Evolutionary conservation across 2,888 invertebrate genomes (phyloP).

Genomic region (Luffia ferchaultella): DNA sequence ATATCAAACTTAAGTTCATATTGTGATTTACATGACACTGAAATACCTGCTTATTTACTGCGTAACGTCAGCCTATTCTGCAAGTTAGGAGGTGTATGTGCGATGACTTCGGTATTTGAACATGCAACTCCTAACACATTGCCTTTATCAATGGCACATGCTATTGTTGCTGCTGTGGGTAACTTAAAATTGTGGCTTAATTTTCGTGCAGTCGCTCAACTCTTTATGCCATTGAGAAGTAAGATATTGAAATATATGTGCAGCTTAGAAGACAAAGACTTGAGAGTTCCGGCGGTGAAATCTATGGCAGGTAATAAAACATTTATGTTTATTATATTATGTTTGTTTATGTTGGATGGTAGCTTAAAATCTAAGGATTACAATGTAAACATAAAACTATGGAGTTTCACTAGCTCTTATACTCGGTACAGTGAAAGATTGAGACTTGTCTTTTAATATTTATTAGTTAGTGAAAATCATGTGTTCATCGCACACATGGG

Average conservation of each 20-base stretch:
- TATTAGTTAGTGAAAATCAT: too few relatives aligned
- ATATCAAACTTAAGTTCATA: slow-evolving; percentile 79
- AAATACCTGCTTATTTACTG: slow-evolving; percentile 88
- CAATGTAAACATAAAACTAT: too few relatives aligned
- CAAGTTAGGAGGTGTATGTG: slow-evolving; percentile 87
- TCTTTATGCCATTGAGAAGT: slow-evolving; percentile 87
- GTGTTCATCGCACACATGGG: too few relatives aligned
- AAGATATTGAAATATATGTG: slow-evolving; percentile 94
- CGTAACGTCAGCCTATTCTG: slow-evolving; percentile 95
- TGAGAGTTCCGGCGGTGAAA: slow-evolving; percentile 86
- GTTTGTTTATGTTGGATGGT: too few relatives aligned
- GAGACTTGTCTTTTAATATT: too few relatives aligned
- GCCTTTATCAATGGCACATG: slow-evolving; percentile 89
- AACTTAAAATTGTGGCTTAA: slow-evolving; percentile 69
- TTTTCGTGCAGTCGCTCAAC: slow-evolving; percentile 89
- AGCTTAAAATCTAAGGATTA: too few relatives aligned
- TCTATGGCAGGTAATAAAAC: slow-evolving; percentile 88
- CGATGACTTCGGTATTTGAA: slow-evolving; percentile 88
- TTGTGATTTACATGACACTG: slow-evolving; percentile 93
- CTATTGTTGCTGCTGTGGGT: slow-evolving; percentile 89
- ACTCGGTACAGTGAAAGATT: too few relatives aligned
- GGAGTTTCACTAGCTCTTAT: too few relatives aligned
- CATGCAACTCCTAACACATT: slow-evolving; percentile 76
- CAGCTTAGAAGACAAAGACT: slow-evolving; percentile 89
- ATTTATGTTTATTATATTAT: too few relatives aligned